Evolutionary conservation across 2,113 vertebrate genomes (phyloP), one percentile per base, ranked within the genome.

Genomic region (Petrocephalus zakoni): DNA sequence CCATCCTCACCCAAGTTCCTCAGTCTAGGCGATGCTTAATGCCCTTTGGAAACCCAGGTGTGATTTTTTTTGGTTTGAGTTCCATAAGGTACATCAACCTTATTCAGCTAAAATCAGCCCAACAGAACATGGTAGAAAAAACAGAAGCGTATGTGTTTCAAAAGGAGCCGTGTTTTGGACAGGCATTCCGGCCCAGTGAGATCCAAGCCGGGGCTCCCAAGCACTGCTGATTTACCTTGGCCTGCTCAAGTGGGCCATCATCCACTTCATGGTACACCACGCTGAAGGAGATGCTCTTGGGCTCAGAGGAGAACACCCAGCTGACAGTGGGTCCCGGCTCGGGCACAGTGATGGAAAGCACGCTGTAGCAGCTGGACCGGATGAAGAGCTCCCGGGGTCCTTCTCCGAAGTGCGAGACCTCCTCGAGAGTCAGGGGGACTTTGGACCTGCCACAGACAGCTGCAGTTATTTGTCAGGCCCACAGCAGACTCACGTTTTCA

Each of bases 221-320:
- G 84, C 4, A 52, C 0, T 17, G 7, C 22, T 8, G 17, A 25
- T 25, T 83, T 89, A 97, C 98, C 96, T 98, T 99, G 89, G 97
- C 96, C 86, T 98, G 97, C 81, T 98, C 97, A 91, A 97, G 92
- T 0, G 95, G 94, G 0, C 94, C 91, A 64, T 97, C 94, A 17
- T 94, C 89, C 0, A 95, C 94, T 89, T 98, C 97, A 72, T 92
- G 95, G 92, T 96, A 97, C 84, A 99, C 96, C 49, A 99, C 96
- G 0, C 97, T 97, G 89, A 99, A 99, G 82, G 96, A 97, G 93
- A 99, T 96, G 89, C 98, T 99, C 93, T 98, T 99, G 34, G 98
- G 98, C 87, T 99, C 98, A 0, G 98, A 99, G n/a, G 97, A 98
- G 93, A 99, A 99, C 91, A 97, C 93, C 98, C 98, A 99, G 94